Conservation (phyloP, 1,140 invertebrate genomes). For the Saccostrea cuccullata region DNA sequence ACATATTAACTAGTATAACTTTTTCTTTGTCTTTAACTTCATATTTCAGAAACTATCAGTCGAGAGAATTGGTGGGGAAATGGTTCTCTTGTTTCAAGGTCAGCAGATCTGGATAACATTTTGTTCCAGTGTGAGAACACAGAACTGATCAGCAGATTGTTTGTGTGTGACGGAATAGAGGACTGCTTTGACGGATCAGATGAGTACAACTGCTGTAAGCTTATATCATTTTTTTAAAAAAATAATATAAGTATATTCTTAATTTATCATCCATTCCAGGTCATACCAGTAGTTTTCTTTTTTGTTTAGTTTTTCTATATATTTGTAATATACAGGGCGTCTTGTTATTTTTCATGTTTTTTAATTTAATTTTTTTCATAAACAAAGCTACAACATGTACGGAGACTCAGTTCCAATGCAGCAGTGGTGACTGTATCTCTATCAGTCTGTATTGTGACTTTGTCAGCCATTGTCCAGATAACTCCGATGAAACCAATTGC, state of each 20-base stretch:
- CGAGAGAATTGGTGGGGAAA: neutral
- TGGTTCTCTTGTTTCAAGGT: neutral
- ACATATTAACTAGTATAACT: neutral
- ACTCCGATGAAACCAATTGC: slow-evolving; percentile 69
- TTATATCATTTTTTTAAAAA: too few relatives aligned
- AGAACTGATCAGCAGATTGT: slow-evolving; percentile 32
- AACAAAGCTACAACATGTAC: slow-evolving; percentile 24
- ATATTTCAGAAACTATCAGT: neutral
- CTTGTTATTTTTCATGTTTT: too few relatives aligned
- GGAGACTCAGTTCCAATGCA: slow-evolving; percentile 18
- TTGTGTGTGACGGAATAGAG: slow-evolving; percentile 45
- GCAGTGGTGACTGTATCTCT: slow-evolving; percentile 63
- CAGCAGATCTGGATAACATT: neutral
- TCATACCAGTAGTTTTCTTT: too few relatives aligned
- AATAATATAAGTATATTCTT: too few relatives aligned
- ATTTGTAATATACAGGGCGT: too few relatives aligned
- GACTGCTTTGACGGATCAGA: slow-evolving; percentile 49
- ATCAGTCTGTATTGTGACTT: slow-evolving; percentile 83
- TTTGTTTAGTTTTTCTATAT: too few relatives aligned
- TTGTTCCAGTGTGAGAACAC: slow-evolving; percentile 18
- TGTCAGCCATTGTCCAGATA: slow-evolving; percentile 76
- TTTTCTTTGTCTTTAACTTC: neutral
- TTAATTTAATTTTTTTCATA: too few relatives aligned
- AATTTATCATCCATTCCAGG: too few relatives aligned
- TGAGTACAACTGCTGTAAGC: slow-evolving; percentile 49